Evolutionary conservation across 2,113 vertebrate species (phyloP).

Genomic region (Gorsachius goisagi): DNA sequence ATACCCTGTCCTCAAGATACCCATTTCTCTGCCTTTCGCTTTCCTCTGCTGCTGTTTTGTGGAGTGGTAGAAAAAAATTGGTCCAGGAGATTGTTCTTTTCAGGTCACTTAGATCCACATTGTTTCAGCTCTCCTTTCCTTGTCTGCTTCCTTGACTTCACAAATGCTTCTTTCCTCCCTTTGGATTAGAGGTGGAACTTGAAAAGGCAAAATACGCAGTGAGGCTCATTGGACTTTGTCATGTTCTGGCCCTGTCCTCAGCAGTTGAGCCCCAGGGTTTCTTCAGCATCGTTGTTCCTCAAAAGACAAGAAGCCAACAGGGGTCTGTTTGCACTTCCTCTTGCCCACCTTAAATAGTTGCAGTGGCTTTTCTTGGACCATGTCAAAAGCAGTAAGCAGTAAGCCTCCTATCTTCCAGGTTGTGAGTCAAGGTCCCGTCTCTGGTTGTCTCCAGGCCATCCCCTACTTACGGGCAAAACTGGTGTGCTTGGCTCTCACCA

Average conservation of each 20-base stretch:
- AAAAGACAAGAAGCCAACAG: neutral
- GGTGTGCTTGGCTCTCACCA: accelerated
- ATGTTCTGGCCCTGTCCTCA: neutral
- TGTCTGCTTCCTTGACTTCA: neutral
- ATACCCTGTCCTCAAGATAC: neutral
- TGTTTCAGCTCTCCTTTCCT: neutral
- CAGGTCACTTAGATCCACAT: neutral
- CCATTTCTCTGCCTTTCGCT: neutral
- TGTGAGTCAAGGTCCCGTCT: neutral
- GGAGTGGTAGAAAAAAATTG: neutral
- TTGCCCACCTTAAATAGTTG: neutral
- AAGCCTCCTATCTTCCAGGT: neutral
- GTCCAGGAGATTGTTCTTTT: neutral
- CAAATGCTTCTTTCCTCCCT: neutral
- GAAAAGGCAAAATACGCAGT: neutral
- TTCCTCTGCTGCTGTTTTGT: neutral
- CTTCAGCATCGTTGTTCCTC: neutral
- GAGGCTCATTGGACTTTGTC: neutral
- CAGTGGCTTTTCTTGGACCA: neutral
- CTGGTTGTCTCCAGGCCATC: neutral
- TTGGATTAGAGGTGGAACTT: neutral
- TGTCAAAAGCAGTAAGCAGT: neutral
- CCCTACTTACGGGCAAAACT: neutral
- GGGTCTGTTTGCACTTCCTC: neutral
- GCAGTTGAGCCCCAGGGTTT: neutral